Conservation (phyloP, 2,113 vertebrate genomes). For the Bubo bubo region DNA sequence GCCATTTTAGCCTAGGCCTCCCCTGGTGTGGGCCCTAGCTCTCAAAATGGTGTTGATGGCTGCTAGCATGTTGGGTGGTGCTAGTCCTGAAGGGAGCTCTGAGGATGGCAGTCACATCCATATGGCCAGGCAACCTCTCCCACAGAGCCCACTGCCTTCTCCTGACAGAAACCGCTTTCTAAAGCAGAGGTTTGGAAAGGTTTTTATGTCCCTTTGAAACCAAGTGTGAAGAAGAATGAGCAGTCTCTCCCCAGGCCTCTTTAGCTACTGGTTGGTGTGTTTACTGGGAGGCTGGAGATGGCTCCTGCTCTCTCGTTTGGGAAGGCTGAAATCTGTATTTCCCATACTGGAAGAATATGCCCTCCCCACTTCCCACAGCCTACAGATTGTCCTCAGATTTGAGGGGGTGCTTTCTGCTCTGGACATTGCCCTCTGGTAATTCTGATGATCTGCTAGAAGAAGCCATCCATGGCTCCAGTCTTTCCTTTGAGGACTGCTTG, state of each 20-base stretch:
- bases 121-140: not conserved
- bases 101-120: rapidly evolving
- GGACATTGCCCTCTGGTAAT: not conserved
- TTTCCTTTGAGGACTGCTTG: not conserved
- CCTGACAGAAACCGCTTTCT: not conserved
- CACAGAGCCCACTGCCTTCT: not conserved
- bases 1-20: not conserved
- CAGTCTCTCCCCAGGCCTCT: not conserved
- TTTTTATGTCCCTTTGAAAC: not conserved
- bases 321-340: not conserved
- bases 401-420: not conserved
- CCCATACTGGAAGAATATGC: not conserved
- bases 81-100: not conserved
- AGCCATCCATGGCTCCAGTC: not conserved
- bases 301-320: not conserved
- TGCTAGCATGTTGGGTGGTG: rapidly evolving
- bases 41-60: rapidly evolving
- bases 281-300: not conserved
- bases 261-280: not conserved
- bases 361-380: not conserved
- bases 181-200: not conserved
- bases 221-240: not conserved
- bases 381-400: not conserved
- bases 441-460: not conserved
- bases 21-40: rapidly evolving